phyloP scores from a whole-genome alignment of 2,797 vertebrate species.

The Hyperoplus lanceolatus region DNA sequence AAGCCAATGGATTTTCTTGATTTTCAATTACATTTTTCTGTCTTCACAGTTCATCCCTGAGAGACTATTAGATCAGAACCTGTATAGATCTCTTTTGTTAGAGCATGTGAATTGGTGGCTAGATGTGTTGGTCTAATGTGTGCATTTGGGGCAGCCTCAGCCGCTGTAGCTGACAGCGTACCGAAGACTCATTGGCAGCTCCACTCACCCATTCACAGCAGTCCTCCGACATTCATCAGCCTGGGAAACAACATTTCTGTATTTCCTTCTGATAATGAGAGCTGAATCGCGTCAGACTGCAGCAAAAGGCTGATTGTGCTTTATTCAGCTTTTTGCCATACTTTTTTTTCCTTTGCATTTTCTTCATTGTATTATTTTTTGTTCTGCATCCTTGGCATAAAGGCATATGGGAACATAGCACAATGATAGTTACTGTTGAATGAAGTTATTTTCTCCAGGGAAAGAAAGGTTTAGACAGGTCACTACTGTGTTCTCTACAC shows the following conservation, averaged over 20 bases:
- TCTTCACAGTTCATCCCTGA: conserved; percentile 46
- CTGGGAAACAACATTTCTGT: conserved; percentile 73
- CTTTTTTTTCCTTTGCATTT: conserved; percentile 46
- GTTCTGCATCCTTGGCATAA: conserved; percentile 23
- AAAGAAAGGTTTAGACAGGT: conserved; percentile 25
- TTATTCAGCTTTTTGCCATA: conserved; percentile 26
- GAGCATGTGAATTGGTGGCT: conserved; percentile 52
- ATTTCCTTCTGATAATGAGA: conserved; percentile 76
- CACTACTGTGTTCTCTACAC: conserved; percentile 29
- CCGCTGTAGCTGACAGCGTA: conserved; percentile 73
- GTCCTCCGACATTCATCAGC: conserved; percentile 69
- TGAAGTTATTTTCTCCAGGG: conserved; percentile 13
- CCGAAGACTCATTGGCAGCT: conserved; percentile 80
- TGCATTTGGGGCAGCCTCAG: conserved; percentile 53
- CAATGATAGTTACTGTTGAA: neutral
- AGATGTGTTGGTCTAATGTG: conserved; percentile 40
- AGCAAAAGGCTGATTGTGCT: conserved; percentile 54
- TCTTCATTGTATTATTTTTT: conserved; percentile 44
- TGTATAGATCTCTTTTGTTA: conserved; percentile 58
- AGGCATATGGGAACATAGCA: neutral
- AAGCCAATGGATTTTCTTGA: conserved; percentile 29
- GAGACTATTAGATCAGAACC: conserved; percentile 50
- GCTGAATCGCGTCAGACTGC: conserved; percentile 60
- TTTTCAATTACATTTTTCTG: conserved; percentile 46
- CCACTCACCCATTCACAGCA: conserved; percentile 75